A percentile compares a stretch with the other conserved stretches of the same genome.
These are phyloP conservation scores for Myzus persicae DNA, from an alignment of 1,140 invertebrate species.

Conservation along the genomic window DNA sequence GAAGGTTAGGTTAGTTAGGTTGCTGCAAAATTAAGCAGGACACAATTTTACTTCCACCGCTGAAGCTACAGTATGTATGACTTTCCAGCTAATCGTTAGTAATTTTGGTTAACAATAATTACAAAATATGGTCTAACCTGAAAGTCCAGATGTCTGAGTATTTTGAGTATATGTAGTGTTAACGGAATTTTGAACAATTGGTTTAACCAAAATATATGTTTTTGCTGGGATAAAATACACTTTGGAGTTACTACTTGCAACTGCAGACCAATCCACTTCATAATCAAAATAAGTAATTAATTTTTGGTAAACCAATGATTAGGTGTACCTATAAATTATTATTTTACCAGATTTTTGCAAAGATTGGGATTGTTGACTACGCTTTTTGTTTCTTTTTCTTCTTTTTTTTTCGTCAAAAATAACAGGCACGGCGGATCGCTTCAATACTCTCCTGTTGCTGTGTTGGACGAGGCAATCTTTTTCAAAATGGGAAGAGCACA, in stretches of 20 bases:
- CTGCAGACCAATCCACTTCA: background rate
- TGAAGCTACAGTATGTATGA: too few relatives aligned
- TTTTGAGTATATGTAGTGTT: too few relatives aligned
- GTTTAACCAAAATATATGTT: background rate
- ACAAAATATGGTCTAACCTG: background rate
- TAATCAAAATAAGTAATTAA: background rate
- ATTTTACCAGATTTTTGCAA: background rate
- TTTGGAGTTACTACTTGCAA: background rate
- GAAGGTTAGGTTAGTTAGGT: too few relatives aligned
- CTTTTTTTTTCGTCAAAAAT: background rate
- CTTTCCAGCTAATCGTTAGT: too few relatives aligned
- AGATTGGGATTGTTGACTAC: background rate
- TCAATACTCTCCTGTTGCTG: background rate
- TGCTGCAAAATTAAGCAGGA: too few relatives aligned
- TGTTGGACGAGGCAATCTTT: background rate
- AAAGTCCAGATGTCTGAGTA: too few relatives aligned
- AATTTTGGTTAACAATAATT: background rate
- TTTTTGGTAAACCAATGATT: background rate
- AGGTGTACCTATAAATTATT: background rate
- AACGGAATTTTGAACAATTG: background rate
- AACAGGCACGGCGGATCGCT: background rate
- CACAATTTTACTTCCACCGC: too few relatives aligned
- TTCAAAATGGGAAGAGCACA: background rate
- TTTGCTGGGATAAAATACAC: background rate
- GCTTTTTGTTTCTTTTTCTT: background rate